Conservation (phyloP, 2,113 vertebrate species). For the Myrmecophaga tridactyla region DNA sequence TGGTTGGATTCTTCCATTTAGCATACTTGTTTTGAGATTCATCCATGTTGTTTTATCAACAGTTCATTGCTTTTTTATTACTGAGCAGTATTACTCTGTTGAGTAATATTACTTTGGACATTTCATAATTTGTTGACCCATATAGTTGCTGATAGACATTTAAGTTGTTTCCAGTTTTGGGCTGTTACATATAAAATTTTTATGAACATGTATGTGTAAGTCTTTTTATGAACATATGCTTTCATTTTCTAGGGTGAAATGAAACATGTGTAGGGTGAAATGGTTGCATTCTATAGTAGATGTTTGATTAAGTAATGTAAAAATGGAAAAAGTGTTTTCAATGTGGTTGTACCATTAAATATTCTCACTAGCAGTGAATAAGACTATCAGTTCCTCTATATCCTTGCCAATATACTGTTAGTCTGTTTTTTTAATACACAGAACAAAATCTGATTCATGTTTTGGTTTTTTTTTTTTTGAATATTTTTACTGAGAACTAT, state of each 20-base stretch:
- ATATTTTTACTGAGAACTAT: too few relatives aligned
- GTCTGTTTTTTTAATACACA: too few relatives aligned
- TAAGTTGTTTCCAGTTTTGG: neutral
- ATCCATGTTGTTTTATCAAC: neutral
- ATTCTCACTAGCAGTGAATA: neutral
- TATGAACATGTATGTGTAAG: neutral
- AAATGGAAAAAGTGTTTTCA: neutral
- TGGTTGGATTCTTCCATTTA: neutral
- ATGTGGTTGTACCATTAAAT: neutral
- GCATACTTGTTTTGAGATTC: neutral
- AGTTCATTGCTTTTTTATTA: neutral
- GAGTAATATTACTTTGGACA: neutral
- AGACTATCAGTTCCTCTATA: neutral
- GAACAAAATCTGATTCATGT: too few relatives aligned
- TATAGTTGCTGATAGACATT: neutral
- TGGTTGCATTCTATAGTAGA: neutral
- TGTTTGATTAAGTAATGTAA: neutral
- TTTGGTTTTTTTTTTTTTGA: too few relatives aligned
- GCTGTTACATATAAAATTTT: neutral
- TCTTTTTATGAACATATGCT: neutral
- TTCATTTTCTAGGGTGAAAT: neutral
- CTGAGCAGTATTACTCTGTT: neutral
- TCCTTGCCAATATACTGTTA: neutral
- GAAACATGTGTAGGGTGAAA: neutral
- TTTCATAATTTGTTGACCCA: neutral